Conservation (phyloP, 2,797 vertebrate species). For the Melanogrammus aeglefinus region DNA sequence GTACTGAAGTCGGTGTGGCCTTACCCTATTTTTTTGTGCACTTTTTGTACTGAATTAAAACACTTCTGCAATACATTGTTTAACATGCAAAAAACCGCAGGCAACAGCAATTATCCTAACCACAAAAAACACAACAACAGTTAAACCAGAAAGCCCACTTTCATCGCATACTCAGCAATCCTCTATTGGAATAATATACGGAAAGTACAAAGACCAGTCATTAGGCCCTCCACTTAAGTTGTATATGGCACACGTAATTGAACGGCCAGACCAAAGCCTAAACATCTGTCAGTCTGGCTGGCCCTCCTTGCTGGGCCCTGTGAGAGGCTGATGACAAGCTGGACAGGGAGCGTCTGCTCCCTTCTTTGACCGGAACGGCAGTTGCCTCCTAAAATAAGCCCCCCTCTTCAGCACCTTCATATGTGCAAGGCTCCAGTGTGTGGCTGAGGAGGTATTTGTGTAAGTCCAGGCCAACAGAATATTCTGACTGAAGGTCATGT, state of each 20-base stretch:
- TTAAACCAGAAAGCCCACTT: neutral
- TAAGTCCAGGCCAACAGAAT: constrained; percentile 68
- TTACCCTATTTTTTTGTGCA: too few relatives aligned
- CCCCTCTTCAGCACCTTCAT: constrained; percentile 84
- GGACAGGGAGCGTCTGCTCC: constrained; percentile 59
- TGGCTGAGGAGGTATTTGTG: constrained; percentile 68
- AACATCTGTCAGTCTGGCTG: constrained; percentile 66
- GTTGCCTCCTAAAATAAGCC: constrained; percentile 88
- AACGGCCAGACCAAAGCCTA: constrained; percentile 50
- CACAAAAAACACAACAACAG: neutral
- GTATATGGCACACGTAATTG: constrained; percentile 37
- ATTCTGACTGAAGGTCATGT: constrained; percentile 48
- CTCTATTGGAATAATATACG: neutral
- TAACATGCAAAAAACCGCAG: neutral
- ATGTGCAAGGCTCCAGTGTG: constrained; percentile 78
- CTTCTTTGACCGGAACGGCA: constrained; percentile 70
- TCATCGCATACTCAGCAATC: neutral
- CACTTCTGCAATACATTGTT: neutral
- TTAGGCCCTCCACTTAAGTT: constrained; percentile 12
- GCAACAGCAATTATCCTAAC: neutral
- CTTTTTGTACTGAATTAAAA: neutral
- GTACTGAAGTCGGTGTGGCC: neutral
- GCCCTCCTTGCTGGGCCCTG: constrained; percentile 60
- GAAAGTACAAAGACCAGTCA: neutral
- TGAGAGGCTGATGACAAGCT: constrained; percentile 68